Conservation (phyloP, 1,140 invertebrate species). For the Piezodorus guildinii region DNA sequence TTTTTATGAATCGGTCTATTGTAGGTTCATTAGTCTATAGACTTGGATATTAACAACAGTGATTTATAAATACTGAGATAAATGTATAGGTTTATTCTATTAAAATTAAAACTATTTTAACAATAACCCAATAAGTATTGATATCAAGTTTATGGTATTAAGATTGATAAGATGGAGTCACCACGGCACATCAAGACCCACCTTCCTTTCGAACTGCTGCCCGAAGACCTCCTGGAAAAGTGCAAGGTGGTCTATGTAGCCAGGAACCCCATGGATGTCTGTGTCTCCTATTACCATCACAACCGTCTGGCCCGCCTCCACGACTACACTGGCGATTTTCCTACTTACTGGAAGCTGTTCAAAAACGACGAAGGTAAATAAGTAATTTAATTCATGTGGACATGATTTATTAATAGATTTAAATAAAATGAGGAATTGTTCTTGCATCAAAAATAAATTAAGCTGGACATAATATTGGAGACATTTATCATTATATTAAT, state of each 20-base stretch:
- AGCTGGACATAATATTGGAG: too few relatives aligned
- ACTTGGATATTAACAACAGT: too few relatives aligned
- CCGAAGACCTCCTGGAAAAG: constrained; percentile 47
- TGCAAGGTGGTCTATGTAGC: constrained; percentile 45
- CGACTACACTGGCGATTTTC: constrained; percentile 25
- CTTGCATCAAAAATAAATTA: too few relatives aligned
- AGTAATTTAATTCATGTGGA: too few relatives aligned
- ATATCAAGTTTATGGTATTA: constrained; percentile 10
- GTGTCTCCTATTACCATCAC: constrained; percentile 45
- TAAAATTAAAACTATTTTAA: too few relatives aligned
- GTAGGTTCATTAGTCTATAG: too few relatives aligned
- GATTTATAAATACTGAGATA: too few relatives aligned
- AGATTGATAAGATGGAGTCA: constrained; percentile 32
- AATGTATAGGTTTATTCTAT: too few relatives aligned
- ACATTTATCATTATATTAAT: too few relatives aligned
- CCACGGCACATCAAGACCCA: constrained; percentile 30
- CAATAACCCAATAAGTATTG: not conserved
- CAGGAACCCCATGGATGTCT: constrained; percentile 47
- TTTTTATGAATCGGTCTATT: too few relatives aligned
- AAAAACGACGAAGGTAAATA: constrained; percentile 30
- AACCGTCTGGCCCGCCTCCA: constrained; percentile 30
- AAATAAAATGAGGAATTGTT: too few relatives aligned
- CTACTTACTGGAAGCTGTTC: constrained; percentile 35
- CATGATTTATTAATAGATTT: too few relatives aligned
- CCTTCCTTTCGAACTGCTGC: constrained; percentile 32